Base-by-base conservation (phyloP, 2,797 vertebrate species). In the Onychomys arenicola region DNA sequence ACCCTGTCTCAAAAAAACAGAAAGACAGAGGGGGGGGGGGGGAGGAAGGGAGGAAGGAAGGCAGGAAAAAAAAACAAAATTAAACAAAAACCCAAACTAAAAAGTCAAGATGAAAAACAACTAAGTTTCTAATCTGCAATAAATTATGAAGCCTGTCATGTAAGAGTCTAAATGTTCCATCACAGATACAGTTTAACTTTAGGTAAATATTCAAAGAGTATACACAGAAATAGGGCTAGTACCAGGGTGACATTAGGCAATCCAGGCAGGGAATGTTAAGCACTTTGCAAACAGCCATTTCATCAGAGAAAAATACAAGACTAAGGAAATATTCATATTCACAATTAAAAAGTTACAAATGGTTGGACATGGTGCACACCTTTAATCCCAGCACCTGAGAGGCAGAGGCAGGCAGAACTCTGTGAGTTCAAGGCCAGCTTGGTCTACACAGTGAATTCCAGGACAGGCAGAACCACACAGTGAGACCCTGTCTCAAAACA, bases 101-200 rank as follows among this genome's bases (percentile, higher is more conserved):
- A 77, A 69, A 93, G 49, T 7, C 37, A 93, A 32, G 29, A 86
- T 23, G 32, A 46, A 75, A 91, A 91, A 75, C 4, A 89, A 89
- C 14, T 76, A 34, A 89, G 10, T 40, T 91, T 91, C 59, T 93
- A 95, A 82, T 6, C 49, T 67, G 52, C 61, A 63, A 16, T 89
- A 84, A 76, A 25, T 49, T 34, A 69, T 65, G 9, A 80, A 32
- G 63, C 43, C 12, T 89, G 52, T 25, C 61, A 86, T 17, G 61
- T 14, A 63, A 78, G 40, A 32, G 37, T 84, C 29, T 69, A 14
- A 85, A 96, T 95, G 49, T 73, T 85, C 14, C 2, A 81, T 34
- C 11, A 81, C 6, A 88, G 81, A 77, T 92, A 92, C 11, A 93
- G 40, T 94, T 90, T 90, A 94, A 96, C 85, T 49, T 65, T 94